phyloP scores from a whole-genome alignment of 2,888 invertebrate species.

The Sycophila texana region DNA sequence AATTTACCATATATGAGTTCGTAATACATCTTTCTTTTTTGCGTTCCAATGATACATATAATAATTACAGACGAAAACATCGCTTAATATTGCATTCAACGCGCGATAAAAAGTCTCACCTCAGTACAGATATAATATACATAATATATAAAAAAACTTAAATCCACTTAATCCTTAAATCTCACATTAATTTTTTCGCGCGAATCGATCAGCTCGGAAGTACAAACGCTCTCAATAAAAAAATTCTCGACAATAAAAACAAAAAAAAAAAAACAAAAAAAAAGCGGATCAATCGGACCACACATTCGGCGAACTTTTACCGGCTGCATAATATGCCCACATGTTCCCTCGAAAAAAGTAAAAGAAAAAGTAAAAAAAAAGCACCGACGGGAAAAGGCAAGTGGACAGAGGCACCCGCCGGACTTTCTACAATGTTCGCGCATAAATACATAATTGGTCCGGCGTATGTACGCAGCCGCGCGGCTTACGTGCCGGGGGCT shows the following conservation, averaged over 20 bases:
- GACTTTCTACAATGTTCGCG: slow-evolving; percentile 14
- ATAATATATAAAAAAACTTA: too few species aligned
- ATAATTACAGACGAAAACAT: neutral
- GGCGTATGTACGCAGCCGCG: neutral
- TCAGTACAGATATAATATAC: too few species aligned
- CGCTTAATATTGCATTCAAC: too few species aligned
- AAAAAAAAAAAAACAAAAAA: too few species aligned
- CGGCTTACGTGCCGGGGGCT: neutral
- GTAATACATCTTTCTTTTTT: slow-evolving; percentile 4
- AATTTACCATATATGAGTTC: neutral
- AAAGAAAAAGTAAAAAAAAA: neutral
- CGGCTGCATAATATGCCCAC: neutral
- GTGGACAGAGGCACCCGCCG: neutral
- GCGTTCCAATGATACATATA: neutral
- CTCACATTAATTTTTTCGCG: too few species aligned
- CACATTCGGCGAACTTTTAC: slow-evolving; percentile 8
- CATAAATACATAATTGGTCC: neutral
- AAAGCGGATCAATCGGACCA: neutral
- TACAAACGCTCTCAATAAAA: too few species aligned
- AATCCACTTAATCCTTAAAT: too few species aligned
- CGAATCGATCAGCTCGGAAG: too few species aligned
- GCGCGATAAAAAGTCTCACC: too few species aligned
- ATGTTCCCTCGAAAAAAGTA: neutral
- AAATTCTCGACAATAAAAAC: too few species aligned
- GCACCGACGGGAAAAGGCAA: neutral